A percentile compares a stretch with the other conserved stretches of the same genome.
These are phyloP conservation scores for Tragelaphus strepsiceros DNA, from an alignment of 2,113 vertebrate species.

Conservation along the genomic window DNA sequence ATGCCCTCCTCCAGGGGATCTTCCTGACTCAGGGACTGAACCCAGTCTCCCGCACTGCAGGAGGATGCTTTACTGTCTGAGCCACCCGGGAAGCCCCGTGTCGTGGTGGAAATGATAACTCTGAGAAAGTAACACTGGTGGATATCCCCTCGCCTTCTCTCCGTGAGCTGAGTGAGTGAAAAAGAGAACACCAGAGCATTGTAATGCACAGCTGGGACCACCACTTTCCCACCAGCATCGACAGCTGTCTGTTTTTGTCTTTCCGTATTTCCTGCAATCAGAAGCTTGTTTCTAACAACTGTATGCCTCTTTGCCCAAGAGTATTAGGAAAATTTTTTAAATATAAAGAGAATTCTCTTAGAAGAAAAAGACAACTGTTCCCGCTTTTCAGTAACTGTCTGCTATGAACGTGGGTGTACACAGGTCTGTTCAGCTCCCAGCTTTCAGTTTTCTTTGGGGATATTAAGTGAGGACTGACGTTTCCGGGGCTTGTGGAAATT, in stretches of 20 bases:
- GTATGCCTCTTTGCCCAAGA: rapidly evolving
- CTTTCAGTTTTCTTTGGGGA: background rate
- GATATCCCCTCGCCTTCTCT: background rate
- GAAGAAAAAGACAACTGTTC: background rate
- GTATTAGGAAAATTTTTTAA: rapidly evolving
- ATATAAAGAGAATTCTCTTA: background rate
- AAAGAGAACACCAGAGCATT: rapidly evolving
- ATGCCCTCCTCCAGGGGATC: background rate
- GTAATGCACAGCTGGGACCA: background rate
- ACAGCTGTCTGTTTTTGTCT: rapidly evolving
- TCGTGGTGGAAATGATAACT: rapidly evolving
- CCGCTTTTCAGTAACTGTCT: background rate
- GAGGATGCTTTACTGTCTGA: rapidly evolving
- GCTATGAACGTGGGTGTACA: background rate
- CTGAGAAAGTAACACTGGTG: rapidly evolving
- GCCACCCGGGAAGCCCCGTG: rapidly evolving
- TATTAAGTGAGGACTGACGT: background rate
- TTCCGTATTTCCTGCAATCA: rapidly evolving
- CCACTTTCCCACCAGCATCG: rapidly evolving
- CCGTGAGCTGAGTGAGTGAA: background rate
- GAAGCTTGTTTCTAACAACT: rapidly evolving
- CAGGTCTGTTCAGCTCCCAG: background rate
- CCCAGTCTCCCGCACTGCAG: background rate
- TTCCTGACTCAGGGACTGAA: background rate
- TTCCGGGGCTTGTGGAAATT: background rate